phyloP scores from a whole-genome alignment of 1,140 invertebrate species.

The Conus betulinus region DNA sequence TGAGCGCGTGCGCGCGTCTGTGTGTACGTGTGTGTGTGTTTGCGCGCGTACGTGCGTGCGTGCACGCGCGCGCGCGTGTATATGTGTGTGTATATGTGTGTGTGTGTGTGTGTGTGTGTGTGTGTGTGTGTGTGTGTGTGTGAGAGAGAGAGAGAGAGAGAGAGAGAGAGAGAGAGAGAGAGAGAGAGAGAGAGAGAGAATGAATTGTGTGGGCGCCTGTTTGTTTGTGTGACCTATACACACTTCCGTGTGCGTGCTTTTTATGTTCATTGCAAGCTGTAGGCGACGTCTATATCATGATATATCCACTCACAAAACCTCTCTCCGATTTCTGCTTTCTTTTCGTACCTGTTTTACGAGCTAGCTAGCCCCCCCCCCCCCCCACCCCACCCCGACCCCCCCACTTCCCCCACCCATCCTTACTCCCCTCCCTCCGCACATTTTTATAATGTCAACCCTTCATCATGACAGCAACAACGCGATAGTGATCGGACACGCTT shows the following conservation, averaged over 20 bases:
- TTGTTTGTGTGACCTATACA: not conserved
- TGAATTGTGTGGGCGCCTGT: not conserved
- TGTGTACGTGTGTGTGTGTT: conserved; percentile 9
- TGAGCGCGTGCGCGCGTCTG: conserved; percentile 1
- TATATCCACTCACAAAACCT: no score
- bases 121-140: not conserved
- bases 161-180: conserved; percentile 17
- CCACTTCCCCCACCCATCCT: no score
- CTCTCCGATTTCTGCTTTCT: no score
- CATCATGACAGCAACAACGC: no score
- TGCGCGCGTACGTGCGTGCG: conserved; percentile 1
- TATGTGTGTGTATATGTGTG: no score
- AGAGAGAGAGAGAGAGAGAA: conserved; percentile 26
- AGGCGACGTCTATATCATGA: no score
- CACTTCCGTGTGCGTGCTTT: not conserved
- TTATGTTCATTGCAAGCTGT: not conserved
- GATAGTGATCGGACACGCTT: no score
- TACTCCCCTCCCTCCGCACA: no score
- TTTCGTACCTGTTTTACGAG: no score
- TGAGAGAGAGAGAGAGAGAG: not conserved
- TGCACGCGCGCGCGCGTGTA: not conserved
- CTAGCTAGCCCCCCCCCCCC: no score
- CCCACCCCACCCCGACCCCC: no score
- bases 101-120: not conserved
- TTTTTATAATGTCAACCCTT: no score